phyloP scores from a whole-genome alignment of 2,113 vertebrate genomes.

The Dicerorhinus sumatrensis region DNA sequence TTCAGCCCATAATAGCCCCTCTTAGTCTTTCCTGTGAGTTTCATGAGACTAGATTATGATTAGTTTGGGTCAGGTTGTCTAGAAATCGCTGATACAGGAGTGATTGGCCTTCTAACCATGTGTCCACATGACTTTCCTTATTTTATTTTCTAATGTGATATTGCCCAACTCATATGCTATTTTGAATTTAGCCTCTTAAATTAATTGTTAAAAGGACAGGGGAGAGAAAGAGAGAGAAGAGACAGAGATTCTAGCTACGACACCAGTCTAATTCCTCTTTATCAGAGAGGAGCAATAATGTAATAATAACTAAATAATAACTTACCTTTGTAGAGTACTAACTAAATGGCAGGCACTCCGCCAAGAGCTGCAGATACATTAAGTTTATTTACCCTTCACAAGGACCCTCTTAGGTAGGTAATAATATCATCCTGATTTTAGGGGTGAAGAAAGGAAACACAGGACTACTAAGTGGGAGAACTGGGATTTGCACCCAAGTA shows the following conservation, averaged over 20 bases:
- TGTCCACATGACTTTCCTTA: background rate
- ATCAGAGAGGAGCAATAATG: background rate
- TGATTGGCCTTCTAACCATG: background rate
- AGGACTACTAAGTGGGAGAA: background rate
- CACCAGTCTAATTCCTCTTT: background rate
- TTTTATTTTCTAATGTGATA: background rate
- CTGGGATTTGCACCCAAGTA: background rate
- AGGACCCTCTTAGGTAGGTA: background rate
- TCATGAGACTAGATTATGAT: background rate
- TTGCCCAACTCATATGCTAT: background rate
- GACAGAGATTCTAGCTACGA: background rate
- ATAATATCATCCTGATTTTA: background rate
- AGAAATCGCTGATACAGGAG: background rate
- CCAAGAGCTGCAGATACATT: background rate
- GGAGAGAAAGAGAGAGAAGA: background rate
- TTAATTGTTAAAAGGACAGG: background rate
- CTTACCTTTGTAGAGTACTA: background rate
- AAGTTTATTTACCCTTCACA: background rate
- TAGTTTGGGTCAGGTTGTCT: background rate
- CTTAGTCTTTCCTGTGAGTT: background rate
- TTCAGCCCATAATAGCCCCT: background rate
- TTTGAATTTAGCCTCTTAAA: background rate
- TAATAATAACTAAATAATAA: background rate
- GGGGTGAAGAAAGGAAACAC: background rate
- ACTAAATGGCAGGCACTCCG: background rate